Base-by-base conservation (phyloP, 2,113 vertebrate species). In the Oreochromis niloticus region DNA sequence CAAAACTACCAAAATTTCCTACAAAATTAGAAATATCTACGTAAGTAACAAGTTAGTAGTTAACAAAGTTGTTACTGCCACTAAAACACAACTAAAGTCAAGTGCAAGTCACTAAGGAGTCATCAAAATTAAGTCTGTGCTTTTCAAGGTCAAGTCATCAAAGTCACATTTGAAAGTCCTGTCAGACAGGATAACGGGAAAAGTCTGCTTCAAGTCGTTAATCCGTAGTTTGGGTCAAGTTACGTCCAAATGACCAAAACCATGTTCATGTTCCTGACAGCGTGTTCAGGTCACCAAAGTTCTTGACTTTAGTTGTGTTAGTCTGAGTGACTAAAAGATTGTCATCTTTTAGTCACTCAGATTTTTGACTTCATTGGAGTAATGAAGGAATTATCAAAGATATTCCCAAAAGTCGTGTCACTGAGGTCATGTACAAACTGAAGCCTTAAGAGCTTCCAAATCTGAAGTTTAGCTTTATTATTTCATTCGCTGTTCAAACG, bases 321-420 rank as follows among this genome's bases (percentile, higher is more conserved):
- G 27, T 27, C 27, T 27, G 27, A 27, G 27, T 24, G 24, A 24
- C 24, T 24, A 24, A 24, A 24, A 24, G 24, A 24, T 24, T 22
- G 22, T 22, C 22, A 24, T 27, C 2, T 1, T 73, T 17, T 17
- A 46, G 39, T 46, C 39, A 0, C 12, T 73, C 3, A 0, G 7
- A 73, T 73, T 27, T 71, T 73, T 27, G 7, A 71, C 66, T 71
- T 71, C 0, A 6, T 4, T 46, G 39, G 39, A 17, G 39, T 46
- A 6, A 46, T 8, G 0, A 71, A 71, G 36, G 66, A 71, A 1
- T 71, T 43, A 43, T 43, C 2, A 0, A 9, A 68, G 6, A 41
- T 1, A 66, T 66, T 66, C 4, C 19, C 34, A 22, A 71, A 71
- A 71, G 39, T 43, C 3, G 4, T 22, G 19, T 22, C 13, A 10